Conservation (phyloP, 2,888 invertebrate genomes). For the Geophilus truncorum region DNA sequence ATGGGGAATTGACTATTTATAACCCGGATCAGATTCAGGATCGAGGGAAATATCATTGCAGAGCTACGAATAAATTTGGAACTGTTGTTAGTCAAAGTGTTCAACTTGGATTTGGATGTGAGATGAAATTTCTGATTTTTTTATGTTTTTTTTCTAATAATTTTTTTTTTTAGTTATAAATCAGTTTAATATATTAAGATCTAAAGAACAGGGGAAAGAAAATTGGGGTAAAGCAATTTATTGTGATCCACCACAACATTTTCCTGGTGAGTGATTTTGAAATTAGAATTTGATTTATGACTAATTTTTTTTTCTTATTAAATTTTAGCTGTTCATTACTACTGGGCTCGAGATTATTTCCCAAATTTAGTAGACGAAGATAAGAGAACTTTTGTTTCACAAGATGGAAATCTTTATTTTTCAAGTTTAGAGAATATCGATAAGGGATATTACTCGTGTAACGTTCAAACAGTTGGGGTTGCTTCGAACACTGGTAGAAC, state of each 20-base stretch:
- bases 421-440: slow-evolving; percentile 88
- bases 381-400: slow-evolving; percentile 84
- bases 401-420: slow-evolving; percentile 90
- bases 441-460: slow-evolving; percentile 83
- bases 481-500: slow-evolving; percentile 82
- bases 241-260: slow-evolving; percentile 89
- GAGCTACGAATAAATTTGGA: slow-evolving; percentile 83
- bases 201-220: slow-evolving; percentile 75
- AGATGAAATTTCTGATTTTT: slow-evolving; percentile 39
- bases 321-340: slow-evolving; percentile 70
- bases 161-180: slow-evolving; percentile 56
- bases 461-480: slow-evolving; percentile 67
- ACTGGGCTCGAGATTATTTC: slow-evolving; percentile 85
- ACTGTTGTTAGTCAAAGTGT: slow-evolving; percentile 83
- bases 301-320: neutral
- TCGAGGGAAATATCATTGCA: slow-evolving; percentile 84
- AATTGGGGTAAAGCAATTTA: slow-evolving; percentile 91
- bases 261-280: slow-evolving; percentile 57
- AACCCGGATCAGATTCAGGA: slow-evolving; percentile 73
- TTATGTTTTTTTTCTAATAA: neutral
- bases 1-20: slow-evolving; percentile 83
- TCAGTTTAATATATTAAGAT: slow-evolving; percentile 82
- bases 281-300: neutral
- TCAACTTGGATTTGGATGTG: slow-evolving; percentile 73
- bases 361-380: slow-evolving; percentile 92